Conservation (phyloP, 2,113 vertebrate genomes). For the Bombycilla garrulus region DNA sequence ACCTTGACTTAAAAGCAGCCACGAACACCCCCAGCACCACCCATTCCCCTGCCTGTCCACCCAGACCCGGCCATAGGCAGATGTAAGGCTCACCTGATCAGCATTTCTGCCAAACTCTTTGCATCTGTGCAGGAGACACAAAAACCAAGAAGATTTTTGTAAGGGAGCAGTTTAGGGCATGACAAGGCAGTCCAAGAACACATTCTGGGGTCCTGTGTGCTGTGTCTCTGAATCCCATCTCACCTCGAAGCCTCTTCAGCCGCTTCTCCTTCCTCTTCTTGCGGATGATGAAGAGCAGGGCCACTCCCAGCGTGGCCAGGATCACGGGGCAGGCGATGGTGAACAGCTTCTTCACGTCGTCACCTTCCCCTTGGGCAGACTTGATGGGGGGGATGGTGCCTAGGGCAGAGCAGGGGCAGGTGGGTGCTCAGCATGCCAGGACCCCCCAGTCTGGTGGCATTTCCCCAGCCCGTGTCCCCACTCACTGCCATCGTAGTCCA, state of each 20-base stretch:
- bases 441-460: fast-evolving
- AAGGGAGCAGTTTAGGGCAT: neutral
- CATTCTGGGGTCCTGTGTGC: fast-evolving
- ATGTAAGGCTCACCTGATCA: constrained; percentile 84
- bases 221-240: neutral
- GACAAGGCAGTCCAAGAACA: neutral
- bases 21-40: too few species aligned
- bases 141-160: neutral
- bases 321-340: constrained; percentile 95
- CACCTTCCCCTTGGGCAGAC: constrained; percentile 90
- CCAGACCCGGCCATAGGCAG: neutral
- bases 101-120: constrained; percentile 97
- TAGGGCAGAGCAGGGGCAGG: neutral
- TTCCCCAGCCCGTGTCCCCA: neutral
- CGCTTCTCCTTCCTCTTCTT: constrained; percentile 97
- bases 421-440: fast-evolving
- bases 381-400: constrained; percentile 97
- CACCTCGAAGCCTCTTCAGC: constrained; percentile 93
- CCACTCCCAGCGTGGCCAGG: constrained; percentile 89
- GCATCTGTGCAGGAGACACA: constrained; percentile 79
- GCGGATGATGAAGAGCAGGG: constrained; percentile 91
- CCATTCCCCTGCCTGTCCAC: neutral
- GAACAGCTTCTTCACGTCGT: constrained; percentile 96
- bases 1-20: neutral
- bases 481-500: constrained; percentile 98